Evolutionary conservation across 2,888 invertebrate species (phyloP).

Genomic region (Scelioninae gen. 1): DNA sequence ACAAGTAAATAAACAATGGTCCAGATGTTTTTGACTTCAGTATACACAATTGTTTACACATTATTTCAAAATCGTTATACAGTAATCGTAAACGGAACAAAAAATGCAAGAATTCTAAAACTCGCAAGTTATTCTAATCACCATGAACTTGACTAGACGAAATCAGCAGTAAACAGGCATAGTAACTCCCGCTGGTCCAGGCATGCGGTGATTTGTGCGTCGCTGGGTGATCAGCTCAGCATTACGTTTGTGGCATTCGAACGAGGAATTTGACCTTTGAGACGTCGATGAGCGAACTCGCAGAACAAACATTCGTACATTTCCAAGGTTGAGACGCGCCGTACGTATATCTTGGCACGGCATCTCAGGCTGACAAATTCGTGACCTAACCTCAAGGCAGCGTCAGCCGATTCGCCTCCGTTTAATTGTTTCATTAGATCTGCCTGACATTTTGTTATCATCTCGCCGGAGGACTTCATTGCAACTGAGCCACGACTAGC

Average conservation of each 20-base stretch:
- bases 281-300: slow-evolving; percentile 55
- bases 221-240: slow-evolving; percentile 31
- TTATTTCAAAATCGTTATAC: too few relatives aligned
- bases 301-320: slow-evolving; percentile 56
- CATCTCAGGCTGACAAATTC: slow-evolving; percentile 23
- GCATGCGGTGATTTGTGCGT: slow-evolving; percentile 54
- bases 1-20: too few relatives aligned
- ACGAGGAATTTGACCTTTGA: slow-evolving; percentile 62
- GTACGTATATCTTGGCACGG: slow-evolving; percentile 16
- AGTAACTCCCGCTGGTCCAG: slow-evolving; percentile 57
- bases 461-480: slow-evolving; percentile 25
- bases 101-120: too few relatives aligned
- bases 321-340: slow-evolving; percentile 48
- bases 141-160: slow-evolving; percentile 1
- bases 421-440: slow-evolving; percentile 36
- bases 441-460: slow-evolving; percentile 38
- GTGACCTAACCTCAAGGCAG: slow-evolving; percentile 12
- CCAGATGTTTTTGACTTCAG: too few relatives aligned
- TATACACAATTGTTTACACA: too few relatives aligned
- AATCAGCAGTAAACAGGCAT: slow-evolving; percentile 36
- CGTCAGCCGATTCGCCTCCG: neutral
- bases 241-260: slow-evolving; percentile 52
- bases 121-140: too few relatives aligned
- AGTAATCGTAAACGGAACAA: too few relatives aligned
- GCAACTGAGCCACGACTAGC: too few relatives aligned